Evolutionary conservation across 2,888 invertebrate species (phyloP).

Genomic region (Pristionchus japonicus): DNA sequence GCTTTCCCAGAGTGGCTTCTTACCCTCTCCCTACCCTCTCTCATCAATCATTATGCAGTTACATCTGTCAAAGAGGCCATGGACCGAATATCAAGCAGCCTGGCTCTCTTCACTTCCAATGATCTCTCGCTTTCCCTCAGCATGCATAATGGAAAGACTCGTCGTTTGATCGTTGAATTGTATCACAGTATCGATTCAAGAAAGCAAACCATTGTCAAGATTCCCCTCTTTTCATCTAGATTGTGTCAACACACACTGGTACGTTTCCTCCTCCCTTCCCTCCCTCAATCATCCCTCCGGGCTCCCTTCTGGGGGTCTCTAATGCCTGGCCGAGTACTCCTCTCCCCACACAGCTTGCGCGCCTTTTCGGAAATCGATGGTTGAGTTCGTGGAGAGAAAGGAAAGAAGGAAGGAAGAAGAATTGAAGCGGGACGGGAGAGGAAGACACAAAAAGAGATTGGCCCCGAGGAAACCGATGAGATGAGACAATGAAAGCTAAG

Average conservation of each 20-base stretch:
- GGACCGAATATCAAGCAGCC: no score
- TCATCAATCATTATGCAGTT: conserved; percentile 20
- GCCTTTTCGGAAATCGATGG: conserved; percentile 47
- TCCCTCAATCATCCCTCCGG: neutral
- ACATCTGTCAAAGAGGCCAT: neutral
- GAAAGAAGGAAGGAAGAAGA: neutral
- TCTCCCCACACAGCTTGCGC: neutral
- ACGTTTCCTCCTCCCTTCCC: neutral
- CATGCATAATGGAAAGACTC: no score
- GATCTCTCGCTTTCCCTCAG: neutral
- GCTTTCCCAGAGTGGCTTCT: conserved; percentile 3
- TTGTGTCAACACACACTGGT: neutral
- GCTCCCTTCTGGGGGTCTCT: neutral
- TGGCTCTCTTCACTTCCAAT: no score
- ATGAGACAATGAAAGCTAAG: conserved; percentile 17
- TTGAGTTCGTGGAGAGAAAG: conserved; percentile 21
- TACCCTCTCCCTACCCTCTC: neutral
- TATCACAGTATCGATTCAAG: neutral
- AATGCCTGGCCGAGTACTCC: conserved; percentile 3
- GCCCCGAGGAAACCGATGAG: neutral
- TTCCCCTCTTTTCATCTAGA: neutral
- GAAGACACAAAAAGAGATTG: neutral
- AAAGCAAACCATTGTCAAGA: neutral
- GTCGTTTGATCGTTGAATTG: neutral
- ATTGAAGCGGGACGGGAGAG: neutral